Evolutionary conservation across 2,888 invertebrate genomes (phyloP).

Genomic region (Malthinus flaveolus): DNA sequence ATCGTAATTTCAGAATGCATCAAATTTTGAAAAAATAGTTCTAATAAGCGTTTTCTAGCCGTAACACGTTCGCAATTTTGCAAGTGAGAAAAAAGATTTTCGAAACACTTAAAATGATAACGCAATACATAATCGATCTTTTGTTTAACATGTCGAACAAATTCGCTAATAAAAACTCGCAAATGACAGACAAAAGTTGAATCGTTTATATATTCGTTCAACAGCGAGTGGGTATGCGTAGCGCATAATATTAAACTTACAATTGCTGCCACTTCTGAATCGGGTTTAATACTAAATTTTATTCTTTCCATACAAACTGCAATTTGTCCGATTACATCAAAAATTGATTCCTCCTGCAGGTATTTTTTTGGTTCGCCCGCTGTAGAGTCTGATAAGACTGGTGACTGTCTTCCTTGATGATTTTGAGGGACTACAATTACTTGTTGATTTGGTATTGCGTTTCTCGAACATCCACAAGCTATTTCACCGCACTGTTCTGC

Average conservation of each 20-base stretch:
- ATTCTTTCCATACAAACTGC: background rate
- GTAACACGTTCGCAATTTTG: background rate
- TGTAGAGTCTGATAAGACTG: too few relatives aligned
- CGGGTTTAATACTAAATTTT: background rate
- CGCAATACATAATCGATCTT: conserved; percentile 1
- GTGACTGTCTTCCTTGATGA: background rate
- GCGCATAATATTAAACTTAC: background rate
- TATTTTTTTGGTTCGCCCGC: too few relatives aligned
- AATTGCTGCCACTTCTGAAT: background rate
- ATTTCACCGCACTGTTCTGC: too few relatives aligned
- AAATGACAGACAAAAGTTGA: background rate
- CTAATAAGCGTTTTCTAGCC: background rate
- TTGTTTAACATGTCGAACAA: background rate
- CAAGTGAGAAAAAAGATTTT: conserved; percentile 3
- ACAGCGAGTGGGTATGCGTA: too few relatives aligned
- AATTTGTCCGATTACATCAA: background rate
- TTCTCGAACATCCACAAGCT: too few relatives aligned
- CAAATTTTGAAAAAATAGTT: conserved; percentile 9
- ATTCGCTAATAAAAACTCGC: background rate
- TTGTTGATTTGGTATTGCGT: too few relatives aligned
- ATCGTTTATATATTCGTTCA: conserved; percentile 1
- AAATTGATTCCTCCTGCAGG: background rate
- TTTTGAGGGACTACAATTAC: background rate
- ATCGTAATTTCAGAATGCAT: background rate
- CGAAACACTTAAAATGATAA: conserved; percentile 6